Evolutionary conservation across 1,140 invertebrate genomes (phyloP).

Genomic region (Apis laboriosa): DNA sequence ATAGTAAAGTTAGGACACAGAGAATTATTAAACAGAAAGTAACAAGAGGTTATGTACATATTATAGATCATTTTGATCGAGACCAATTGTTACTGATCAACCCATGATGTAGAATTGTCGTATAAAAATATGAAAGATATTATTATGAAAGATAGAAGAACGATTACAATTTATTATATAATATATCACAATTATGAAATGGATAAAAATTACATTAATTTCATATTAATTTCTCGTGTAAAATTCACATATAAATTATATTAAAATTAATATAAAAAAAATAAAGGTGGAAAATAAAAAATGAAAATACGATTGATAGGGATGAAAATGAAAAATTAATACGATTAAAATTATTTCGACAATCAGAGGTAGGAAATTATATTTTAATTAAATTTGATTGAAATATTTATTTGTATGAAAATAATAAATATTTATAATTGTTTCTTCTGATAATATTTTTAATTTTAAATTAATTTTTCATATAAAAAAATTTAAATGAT

Average conservation of each 20-base stretch:
- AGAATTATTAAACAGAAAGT: background rate
- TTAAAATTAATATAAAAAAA: background rate
- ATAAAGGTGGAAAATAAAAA: background rate
- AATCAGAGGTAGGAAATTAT: no score
- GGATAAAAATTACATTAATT: no score
- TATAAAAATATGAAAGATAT: background rate
- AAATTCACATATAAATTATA: background rate
- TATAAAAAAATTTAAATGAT: background rate
- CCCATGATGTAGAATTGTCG: background rate
- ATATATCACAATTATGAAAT: no score
- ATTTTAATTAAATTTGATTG: background rate
- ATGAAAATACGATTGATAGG: background rate
- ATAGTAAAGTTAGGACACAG: background rate
- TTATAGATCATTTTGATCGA: background rate
- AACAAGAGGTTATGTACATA: background rate
- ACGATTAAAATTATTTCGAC: no score
- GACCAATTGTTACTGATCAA: background rate
- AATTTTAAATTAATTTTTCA: background rate
- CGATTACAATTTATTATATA: no score
- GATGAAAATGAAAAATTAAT: background rate
- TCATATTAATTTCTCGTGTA: background rate
- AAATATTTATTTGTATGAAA: background rate
- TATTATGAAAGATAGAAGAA: no score
- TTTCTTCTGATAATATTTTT: background rate
- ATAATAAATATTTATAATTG: background rate